phyloP scores from a whole-genome alignment of 37 sponge, comb jelly and placozoan species.

The Spongilla lacustris region DNA sequence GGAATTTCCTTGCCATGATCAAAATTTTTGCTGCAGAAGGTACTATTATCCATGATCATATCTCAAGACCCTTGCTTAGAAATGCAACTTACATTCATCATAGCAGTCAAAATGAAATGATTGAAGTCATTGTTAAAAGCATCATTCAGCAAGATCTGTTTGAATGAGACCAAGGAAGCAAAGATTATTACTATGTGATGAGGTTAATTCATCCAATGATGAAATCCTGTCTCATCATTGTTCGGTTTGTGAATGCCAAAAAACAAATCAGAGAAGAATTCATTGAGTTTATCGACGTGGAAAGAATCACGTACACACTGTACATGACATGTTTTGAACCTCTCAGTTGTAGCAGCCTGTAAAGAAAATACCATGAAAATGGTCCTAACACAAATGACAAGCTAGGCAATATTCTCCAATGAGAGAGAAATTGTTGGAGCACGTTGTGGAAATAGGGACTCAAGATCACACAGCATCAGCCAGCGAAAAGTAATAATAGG shows the following conservation, averaged over 20 bases:
- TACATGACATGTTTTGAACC: too few species aligned
- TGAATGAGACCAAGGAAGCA: constrained; percentile 9
- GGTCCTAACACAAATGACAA: too few species aligned
- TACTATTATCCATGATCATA: constrained; percentile 25
- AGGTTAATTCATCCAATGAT: constrained; percentile 35
- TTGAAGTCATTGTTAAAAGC: constrained; percentile 45
- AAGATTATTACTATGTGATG: constrained; percentile 40
- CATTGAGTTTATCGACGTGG: constrained; percentile 13
- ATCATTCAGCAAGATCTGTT: constrained; percentile 37
- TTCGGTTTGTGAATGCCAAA: constrained; percentile 24
- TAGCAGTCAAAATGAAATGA: constrained; percentile 52
- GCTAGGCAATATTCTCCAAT: too few species aligned
- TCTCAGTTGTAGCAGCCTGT: too few species aligned
- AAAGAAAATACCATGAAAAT: too few species aligned
- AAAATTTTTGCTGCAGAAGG: constrained; percentile 22
- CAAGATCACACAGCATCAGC: too few species aligned
- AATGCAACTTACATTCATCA: constrained; percentile 62
- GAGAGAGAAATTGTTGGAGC: too few species aligned
- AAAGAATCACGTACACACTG: constrained; percentile 6
- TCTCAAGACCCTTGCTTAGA: constrained; percentile 17
- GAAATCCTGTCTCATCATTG: constrained; percentile 39
- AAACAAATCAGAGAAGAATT: constrained; percentile 32
- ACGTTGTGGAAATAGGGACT: too few species aligned
- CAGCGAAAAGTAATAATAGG: too few species aligned
- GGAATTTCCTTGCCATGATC: constrained; percentile 48